Evolutionary conservation across 2,888 invertebrate species (phyloP), one percentile per base, ranked within the genome.

Genomic region (Acleris literana): DNA sequence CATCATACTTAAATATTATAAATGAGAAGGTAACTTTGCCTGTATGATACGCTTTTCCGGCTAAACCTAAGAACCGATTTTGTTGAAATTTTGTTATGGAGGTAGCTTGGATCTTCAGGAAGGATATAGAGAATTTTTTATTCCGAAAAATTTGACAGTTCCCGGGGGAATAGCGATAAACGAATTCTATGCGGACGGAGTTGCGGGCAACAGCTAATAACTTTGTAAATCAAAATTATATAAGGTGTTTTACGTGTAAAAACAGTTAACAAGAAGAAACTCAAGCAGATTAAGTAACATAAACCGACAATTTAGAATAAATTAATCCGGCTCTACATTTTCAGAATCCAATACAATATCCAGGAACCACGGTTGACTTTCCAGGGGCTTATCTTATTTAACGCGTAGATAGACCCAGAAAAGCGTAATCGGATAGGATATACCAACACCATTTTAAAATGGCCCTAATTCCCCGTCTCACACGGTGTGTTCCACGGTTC

Each of bases 351-450:
- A 69, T 63, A 66, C 52, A 69, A 62, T 55, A 62, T 58, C 61
- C 49, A 18, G 55, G 62, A 65, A 58, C 55, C 63, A 63, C 52
- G 52, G 64, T 64, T 64, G 68, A 61, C 68, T 68, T 56, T 64
- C 58, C 43, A 39, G 49, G 33, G 53, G 66, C 58, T 70, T 68
- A 68, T 63, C 66, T 63, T 53, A 68, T 66, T 68, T 65, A 70
- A 68, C 68, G 66, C 63, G 60, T 70, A 68, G 63, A 68, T 68
- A 65, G 64, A 65, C 66, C 49, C 39, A 25, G 64, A 46, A 64
- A 60, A 57, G 52, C 57, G 57, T 69, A 68, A 69, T 62, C 64
- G 55, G 58, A 68, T 58, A 62, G 58, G 66, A 56, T 65, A 60
- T 52, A 65, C 48, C 20, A 22, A 65, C 22, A 44, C 69, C 29